Conservation (phyloP, 2,888 invertebrate genomes). For the Tortrix viridana region DNA sequence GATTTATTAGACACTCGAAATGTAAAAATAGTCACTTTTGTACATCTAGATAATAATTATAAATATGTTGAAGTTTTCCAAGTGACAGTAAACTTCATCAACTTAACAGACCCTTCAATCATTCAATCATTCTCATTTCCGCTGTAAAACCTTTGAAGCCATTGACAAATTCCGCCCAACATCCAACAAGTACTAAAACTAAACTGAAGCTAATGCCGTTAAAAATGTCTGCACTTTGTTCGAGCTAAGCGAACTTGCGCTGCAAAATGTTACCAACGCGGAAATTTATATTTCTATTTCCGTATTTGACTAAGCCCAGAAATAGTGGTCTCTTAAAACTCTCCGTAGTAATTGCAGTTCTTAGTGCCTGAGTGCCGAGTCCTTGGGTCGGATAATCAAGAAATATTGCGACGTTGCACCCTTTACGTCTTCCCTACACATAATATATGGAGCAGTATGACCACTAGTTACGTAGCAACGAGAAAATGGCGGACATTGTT, state of each 20-base stretch:
- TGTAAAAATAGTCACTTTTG: neutral
- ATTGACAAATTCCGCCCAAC: neutral
- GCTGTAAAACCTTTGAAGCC: neutral
- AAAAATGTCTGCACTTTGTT: conserved; percentile 29
- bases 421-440: conserved; percentile 38
- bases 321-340: conserved; percentile 35
- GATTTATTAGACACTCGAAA: too few relatives aligned
- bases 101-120: neutral
- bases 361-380: conserved; percentile 38
- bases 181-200: neutral
- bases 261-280: conserved; percentile 17
- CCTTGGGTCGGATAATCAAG: conserved; percentile 45
- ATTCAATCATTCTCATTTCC: neutral
- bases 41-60: too few relatives aligned
- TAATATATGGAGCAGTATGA: conserved; percentile 37
- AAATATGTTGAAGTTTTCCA: neutral
- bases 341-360: conserved; percentile 44
- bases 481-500: conserved; percentile 18
- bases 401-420: conserved; percentile 43
- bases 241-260: conserved; percentile 12
- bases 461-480: conserved; percentile 13
- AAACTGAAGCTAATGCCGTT: conserved; percentile 11
- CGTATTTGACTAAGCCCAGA: conserved; percentile 46
- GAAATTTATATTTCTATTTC: conserved; percentile 41
- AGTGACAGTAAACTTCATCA: neutral